phyloP scores from a whole-genome alignment of 64 coral and sea anemone species.

The Acropora yongei region DNA sequence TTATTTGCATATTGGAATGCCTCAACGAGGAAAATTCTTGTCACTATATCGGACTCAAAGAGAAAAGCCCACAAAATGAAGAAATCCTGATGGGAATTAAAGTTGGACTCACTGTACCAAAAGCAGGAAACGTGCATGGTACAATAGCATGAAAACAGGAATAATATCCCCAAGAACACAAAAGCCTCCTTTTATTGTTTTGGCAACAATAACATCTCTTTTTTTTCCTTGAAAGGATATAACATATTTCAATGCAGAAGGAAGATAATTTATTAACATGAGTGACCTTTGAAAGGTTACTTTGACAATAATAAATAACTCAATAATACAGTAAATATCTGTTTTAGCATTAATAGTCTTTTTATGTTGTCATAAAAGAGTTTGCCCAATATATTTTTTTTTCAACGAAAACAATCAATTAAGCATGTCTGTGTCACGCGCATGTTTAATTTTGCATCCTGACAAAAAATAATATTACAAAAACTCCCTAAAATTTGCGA shows the following conservation, averaged over 20 bases:
- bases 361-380: too few relatives aligned
- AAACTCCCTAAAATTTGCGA: background rate
- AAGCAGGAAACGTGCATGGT: background rate
- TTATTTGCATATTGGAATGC: too few relatives aligned
- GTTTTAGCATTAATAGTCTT: too few relatives aligned
- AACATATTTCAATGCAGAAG: background rate
- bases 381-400: background rate
- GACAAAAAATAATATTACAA: background rate
- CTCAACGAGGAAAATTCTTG: too few relatives aligned
- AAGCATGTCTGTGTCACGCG: too few relatives aligned
- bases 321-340: background rate
- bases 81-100: too few relatives aligned
- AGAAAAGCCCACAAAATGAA: too few relatives aligned
- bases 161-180: background rate
- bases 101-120: too few relatives aligned
- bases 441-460: background rate
- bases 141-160: background rate
- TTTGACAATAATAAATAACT: background rate
- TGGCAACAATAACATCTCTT: constrained; percentile 24
- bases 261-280: background rate
- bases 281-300: too few relatives aligned
- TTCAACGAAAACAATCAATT: background rate
- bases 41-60: too few relatives aligned
- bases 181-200: constrained; percentile 13
- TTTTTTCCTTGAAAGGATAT: background rate